These are phyloP conservation scores for Amorpha juglandis DNA, from an alignment of 2,888 invertebrate genomes.

Conservation along the genomic window DNA sequence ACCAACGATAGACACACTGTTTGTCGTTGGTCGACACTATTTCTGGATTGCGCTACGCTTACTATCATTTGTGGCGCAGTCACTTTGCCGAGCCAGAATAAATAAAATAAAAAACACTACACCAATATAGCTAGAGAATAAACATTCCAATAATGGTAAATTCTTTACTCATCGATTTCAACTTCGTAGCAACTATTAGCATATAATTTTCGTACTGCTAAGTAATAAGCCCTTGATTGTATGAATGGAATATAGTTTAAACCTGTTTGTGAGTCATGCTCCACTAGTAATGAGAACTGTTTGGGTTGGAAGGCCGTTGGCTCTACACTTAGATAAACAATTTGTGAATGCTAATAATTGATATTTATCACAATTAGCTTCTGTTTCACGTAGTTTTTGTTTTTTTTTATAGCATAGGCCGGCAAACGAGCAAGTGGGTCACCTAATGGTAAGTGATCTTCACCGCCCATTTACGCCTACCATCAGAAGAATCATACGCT, in stretches of 20 bases:
- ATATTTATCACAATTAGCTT: background rate
- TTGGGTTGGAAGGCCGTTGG: constrained; percentile 3
- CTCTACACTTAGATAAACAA: constrained; percentile 1
- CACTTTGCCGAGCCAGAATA: no score
- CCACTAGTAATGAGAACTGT: constrained; percentile 1
- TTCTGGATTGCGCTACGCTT: no score
- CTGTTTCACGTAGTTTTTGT: background rate
- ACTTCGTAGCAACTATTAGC: background rate
- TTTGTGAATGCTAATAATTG: background rate
- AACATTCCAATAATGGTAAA: background rate
- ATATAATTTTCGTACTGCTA: background rate
- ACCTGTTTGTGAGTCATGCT: constrained; percentile 10
- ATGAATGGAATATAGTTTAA: background rate
- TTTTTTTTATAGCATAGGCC: no score
- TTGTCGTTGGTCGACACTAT: no score
- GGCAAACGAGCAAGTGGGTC: no score
- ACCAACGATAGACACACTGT: no score
- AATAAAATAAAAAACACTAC: no score
- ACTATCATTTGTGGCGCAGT: no score
- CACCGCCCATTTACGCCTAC: no score
- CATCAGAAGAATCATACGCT: no score
- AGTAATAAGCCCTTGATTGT: constrained; percentile 7
- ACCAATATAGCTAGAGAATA: background rate
- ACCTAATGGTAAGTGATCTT: no score
- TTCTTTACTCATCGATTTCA: background rate